These are phyloP conservation scores for Meloidogyne floridensis DNA, from an alignment of 1,140 invertebrate genomes.

Conservation along the genomic window DNA sequence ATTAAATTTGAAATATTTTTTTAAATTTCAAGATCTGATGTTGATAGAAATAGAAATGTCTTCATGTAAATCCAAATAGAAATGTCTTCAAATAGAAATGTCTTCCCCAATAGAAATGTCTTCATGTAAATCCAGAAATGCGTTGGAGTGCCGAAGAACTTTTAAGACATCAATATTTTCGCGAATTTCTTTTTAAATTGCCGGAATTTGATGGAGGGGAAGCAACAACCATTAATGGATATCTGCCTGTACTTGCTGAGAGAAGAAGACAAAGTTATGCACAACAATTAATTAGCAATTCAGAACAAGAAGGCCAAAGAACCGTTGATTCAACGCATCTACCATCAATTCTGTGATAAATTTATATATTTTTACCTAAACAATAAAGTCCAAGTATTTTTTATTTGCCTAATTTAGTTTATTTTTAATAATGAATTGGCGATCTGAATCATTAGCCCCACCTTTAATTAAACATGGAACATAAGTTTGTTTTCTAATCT, in stretches of 20 bases:
- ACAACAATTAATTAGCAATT: conserved; percentile 16
- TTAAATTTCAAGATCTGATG: conserved; percentile 78
- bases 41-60: conserved; percentile 81
- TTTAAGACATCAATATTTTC: conserved; percentile 82
- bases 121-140: conserved; percentile 88
- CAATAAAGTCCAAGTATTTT: too few species aligned
- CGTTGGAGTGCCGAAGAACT: conserved; percentile 86
- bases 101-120: conserved; percentile 78
- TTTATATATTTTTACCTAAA: too few species aligned
- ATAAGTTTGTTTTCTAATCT: too few species aligned
- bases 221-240: neutral
- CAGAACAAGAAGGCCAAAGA: neutral
- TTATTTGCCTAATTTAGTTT: too few species aligned
- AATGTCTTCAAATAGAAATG: conserved; percentile 90
- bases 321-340: neutral
- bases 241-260: neutral
- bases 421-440: too few species aligned
- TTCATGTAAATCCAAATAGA: conserved; percentile 89
- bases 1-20: neutral
- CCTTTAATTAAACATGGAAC: too few species aligned
- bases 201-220: conserved; percentile 8
- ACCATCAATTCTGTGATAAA: conserved; percentile 24
- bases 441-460: too few species aligned
- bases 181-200: conserved; percentile 23
- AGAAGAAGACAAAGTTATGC: neutral